Conservation (phyloP, 1,140 invertebrate species). For the Zaprionus africanus region DNA sequence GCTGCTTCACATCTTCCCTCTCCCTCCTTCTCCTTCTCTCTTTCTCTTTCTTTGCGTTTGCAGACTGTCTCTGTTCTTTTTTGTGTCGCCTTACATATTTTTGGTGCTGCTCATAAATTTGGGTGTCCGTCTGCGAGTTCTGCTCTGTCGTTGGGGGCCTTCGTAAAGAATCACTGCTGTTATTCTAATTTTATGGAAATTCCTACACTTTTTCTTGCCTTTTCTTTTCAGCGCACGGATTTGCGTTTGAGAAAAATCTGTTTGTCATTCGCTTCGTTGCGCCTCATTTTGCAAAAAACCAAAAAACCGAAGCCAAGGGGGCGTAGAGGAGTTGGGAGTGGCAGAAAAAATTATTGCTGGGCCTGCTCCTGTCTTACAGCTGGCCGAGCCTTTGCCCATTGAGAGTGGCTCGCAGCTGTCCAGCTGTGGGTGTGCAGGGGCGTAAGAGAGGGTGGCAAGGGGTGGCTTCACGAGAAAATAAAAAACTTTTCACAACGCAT, state of each 20-base stretch:
- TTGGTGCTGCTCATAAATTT: constrained; percentile 78
- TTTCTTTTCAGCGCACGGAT: constrained; percentile 77
- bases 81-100: constrained; percentile 59
- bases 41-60: constrained; percentile 12
- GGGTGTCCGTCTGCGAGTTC: constrained; percentile 50
- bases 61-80: constrained; percentile 21
- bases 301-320: constrained; percentile 7
- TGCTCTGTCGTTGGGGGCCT: constrained; percentile 24
- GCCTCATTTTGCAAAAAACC: constrained; percentile 76
- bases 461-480: neutral
- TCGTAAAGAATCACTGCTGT: constrained; percentile 79
- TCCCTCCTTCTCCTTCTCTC: neutral
- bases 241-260: constrained; percentile 83
- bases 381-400: constrained; percentile 51
- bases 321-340: neutral
- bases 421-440: constrained; percentile 47
- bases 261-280: constrained; percentile 82
- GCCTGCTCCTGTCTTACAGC: constrained; percentile 44
- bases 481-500: constrained; percentile 79
- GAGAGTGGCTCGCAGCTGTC: constrained; percentile 66
- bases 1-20: constrained; percentile 14
- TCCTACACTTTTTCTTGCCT: constrained; percentile 79
- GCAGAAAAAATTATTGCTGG: constrained; percentile 65
- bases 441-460: constrained; percentile 3
- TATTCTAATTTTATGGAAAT: constrained; percentile 83